Base-by-base conservation (phyloP, 1,140 invertebrate species). In the Panulirus ornatus region DNA sequence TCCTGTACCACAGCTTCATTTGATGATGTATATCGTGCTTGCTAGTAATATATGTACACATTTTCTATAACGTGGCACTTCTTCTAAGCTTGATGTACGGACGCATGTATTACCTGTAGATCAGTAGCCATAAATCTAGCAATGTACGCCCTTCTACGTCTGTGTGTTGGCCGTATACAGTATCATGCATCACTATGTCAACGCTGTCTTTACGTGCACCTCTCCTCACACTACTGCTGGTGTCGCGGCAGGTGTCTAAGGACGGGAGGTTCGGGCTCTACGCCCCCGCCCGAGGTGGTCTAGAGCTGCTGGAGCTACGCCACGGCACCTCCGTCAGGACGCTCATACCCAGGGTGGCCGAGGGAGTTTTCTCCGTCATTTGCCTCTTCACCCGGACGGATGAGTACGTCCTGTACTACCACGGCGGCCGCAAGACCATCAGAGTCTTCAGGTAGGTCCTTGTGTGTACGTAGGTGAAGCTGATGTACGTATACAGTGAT, bases 401-500 rank as follows among this genome's bases (percentile, higher is more conserved):
- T 93, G 96, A 98, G 92, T 99, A 99, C 93, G 98, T 99, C 6
- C 95, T 99, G 2, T 99, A 99, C 93, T 99, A 99, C 93, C 98
- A 99, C 93, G 98, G 97, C 92, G 97, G 97, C 11, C 96, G 97
- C 91, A 97, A 98, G 94, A 99, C 98, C 11, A 95, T 99, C 73
- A 95, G 98, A 87, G 96, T 99, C 9, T 99, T 99, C 94, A 96
- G 96, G 97, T 96, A 78, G 88, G 36, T 88, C 91, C 44, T n/a
- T n/a, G n/a, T n/a, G n/a, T n/a, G n/a, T n/a, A n/a, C n/a, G n/a
- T n/a, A n/a, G n/a, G n/a, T n/a, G n/a, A n/a, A n/a, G n/a, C n/a
- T n/a, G n/a, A n/a, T n/a, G n/a, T n/a, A n/a, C n/a, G n/a, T n/a
- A n/a, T n/a, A n/a, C n/a, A n/a, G n/a, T n/a, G n/a, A n/a, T n/a